Percentiles rank a stretch among this genome's conserved stretches.
phyloP scores from a whole-genome alignment of 2,113 vertebrate species.

The Larimichthys crocea region DNA sequence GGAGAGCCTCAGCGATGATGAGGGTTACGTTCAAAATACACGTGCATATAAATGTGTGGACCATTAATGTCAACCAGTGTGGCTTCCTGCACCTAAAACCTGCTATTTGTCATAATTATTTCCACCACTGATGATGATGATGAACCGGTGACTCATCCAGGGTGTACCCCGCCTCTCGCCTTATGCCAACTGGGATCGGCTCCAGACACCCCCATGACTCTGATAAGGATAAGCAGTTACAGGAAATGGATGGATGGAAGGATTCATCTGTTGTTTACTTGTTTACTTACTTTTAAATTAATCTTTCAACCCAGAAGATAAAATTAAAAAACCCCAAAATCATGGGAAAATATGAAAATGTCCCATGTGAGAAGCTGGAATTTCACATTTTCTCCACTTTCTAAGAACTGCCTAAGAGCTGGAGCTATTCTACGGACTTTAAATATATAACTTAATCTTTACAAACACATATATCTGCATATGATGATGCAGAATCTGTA shows the following conservation, averaged over 20 bases:
- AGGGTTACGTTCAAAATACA: conserved; percentile 50
- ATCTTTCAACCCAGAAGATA: neutral
- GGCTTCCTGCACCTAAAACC: too few species aligned
- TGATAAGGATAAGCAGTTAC: too few species aligned
- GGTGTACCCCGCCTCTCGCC: too few species aligned
- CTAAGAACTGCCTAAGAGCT: neutral
- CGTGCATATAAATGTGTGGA: neutral
- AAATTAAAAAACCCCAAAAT: too few species aligned
- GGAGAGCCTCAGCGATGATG: conserved; percentile 24
- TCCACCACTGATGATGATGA: neutral
- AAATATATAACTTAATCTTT: too few species aligned
- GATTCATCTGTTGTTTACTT: neutral
- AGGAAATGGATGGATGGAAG: too few species aligned
- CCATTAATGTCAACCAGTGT: too few species aligned
- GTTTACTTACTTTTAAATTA: neutral
- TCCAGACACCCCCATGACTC: too few species aligned
- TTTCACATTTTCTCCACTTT: neutral
- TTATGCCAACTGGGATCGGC: too few species aligned
- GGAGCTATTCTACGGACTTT: neutral
- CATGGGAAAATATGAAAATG: neutral
- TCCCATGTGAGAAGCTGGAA: neutral
- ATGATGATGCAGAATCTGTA: too few species aligned
- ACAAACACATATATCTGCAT: too few species aligned
- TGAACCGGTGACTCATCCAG: too few species aligned
- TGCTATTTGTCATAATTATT: neutral